Conservation (phyloP, 2,888 invertebrate species). For the Tridacna crocea region DNA sequence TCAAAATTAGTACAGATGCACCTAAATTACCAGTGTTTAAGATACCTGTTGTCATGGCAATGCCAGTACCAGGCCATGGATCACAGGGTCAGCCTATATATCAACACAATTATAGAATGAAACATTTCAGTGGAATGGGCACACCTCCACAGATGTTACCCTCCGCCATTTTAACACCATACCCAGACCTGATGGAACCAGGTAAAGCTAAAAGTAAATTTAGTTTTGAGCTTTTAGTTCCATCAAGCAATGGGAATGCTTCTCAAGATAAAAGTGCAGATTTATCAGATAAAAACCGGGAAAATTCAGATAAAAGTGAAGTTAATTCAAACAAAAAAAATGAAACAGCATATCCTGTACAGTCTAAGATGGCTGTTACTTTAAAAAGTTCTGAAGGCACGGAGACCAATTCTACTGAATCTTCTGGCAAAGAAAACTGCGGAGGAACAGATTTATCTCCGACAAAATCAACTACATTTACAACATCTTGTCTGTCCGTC, state of each 20-base stretch:
- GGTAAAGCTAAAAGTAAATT: slow-evolving; percentile 49
- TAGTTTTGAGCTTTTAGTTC: slow-evolving; percentile 31
- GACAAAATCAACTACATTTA: not conserved
- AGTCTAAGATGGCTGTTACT: not conserved
- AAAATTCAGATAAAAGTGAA: not conserved
- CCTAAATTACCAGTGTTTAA: not conserved
- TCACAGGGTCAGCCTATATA: slow-evolving; percentile 43
- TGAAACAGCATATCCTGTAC: not conserved
- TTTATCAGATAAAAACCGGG: not conserved
- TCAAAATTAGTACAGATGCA: not conserved
- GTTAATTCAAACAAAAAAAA: not conserved
- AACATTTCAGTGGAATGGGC: slow-evolving; percentile 57
- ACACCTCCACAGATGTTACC: slow-evolving; percentile 52
- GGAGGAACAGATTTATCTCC: not conserved
- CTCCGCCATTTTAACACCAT: slow-evolving; percentile 52
- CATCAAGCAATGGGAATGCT: not conserved
- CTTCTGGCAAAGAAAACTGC: not conserved
- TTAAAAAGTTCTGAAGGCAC: not conserved
- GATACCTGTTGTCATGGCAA: slow-evolving; percentile 66
- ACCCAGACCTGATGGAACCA: slow-evolving; percentile 46
- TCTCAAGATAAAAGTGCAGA: not conserved
- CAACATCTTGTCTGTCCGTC: not conserved
- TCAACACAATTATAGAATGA: slow-evolving; percentile 60
- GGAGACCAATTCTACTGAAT: not conserved
- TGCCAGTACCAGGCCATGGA: slow-evolving; percentile 39